Evolutionary conservation across 2,797 vertebrate species (phyloP).

Genomic region (Epinephelus awoara): DNA sequence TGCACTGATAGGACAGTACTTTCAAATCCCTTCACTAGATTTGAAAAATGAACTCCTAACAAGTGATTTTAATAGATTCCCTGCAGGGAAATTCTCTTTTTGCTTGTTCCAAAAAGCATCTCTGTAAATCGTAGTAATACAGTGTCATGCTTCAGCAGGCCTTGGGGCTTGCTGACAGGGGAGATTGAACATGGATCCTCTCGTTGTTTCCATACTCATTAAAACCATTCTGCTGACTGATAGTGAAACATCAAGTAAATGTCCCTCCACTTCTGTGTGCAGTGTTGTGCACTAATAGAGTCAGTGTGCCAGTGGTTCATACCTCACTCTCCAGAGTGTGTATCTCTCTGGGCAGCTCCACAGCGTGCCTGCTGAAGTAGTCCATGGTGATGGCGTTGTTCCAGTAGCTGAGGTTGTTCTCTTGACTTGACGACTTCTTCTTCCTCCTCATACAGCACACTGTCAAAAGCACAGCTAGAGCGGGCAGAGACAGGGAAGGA

Average conservation of each 20-base stretch:
- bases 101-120: constrained; percentile 12
- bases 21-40: not conserved
- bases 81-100: constrained; percentile 12
- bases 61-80: not conserved
- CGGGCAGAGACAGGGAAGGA: constrained; percentile 7
- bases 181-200: constrained; percentile 47
- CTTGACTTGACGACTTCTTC: constrained; percentile 96
- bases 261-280: constrained; percentile 18
- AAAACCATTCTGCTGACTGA: constrained; percentile 61
- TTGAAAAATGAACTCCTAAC: not conserved
- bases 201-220: constrained; percentile 59
- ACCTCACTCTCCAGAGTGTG: constrained; percentile 98
- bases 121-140: constrained; percentile 8
- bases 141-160: constrained; percentile 41
- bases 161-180: constrained; percentile 46
- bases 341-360: constrained; percentile 97
- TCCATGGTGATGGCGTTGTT: constrained; percentile 99
- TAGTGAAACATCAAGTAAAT: constrained; percentile 49
- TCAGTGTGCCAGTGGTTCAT: constrained; percentile 51
- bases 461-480: constrained; percentile 94
- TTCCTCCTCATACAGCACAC: constrained; percentile 97
- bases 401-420: constrained; percentile 99
- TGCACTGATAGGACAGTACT: not conserved
- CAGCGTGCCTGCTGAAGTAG: constrained; percentile 98
- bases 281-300: constrained; percentile 31